Percentiles rank a stretch among this genome's conserved stretches.
Evolutionary conservation across 2,113 vertebrate species (phyloP).

Genomic region (Ictalurus furcatus): DNA sequence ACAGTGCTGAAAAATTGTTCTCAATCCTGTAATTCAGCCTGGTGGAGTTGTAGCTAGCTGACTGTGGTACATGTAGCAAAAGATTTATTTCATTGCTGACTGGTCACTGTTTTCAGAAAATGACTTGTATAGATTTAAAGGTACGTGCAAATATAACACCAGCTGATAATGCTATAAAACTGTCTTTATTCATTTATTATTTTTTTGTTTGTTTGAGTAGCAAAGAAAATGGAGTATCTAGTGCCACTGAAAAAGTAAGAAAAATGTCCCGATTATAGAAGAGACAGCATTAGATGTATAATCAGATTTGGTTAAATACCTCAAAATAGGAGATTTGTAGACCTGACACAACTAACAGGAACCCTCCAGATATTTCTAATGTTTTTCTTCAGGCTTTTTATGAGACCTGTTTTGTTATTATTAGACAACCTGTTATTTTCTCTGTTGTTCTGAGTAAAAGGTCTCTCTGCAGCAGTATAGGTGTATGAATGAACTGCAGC

Average conservation of each 20-base stretch:
- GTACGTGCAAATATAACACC: background rate
- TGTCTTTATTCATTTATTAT: background rate
- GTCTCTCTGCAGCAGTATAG: constrained; percentile 15
- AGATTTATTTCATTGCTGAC: background rate
- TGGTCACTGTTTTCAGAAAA: background rate
- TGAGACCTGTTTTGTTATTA: constrained; percentile 20
- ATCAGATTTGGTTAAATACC: background rate
- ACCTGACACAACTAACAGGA: background rate
- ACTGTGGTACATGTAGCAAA: constrained; percentile 13
- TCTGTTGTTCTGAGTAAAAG: constrained; percentile 24
- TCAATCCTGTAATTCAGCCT: constrained; percentile 6
- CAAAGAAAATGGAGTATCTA: background rate
- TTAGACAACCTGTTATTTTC: background rate
- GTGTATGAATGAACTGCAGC: constrained; percentile 30
- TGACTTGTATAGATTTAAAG: background rate
- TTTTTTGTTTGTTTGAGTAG: background rate
- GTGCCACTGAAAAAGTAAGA: background rate
- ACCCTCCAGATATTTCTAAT: constrained; percentile 4
- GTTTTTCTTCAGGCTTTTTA: background rate
- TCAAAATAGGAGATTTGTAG: background rate
- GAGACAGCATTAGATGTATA: background rate
- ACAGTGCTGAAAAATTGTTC: background rate
- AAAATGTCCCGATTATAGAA: background rate
- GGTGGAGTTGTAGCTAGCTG: background rate
- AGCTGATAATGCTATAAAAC: background rate